These are phyloP conservation scores for Gastrophysa polygoni DNA, from an alignment of 2,888 invertebrate genomes.

Conservation along the genomic window DNA sequence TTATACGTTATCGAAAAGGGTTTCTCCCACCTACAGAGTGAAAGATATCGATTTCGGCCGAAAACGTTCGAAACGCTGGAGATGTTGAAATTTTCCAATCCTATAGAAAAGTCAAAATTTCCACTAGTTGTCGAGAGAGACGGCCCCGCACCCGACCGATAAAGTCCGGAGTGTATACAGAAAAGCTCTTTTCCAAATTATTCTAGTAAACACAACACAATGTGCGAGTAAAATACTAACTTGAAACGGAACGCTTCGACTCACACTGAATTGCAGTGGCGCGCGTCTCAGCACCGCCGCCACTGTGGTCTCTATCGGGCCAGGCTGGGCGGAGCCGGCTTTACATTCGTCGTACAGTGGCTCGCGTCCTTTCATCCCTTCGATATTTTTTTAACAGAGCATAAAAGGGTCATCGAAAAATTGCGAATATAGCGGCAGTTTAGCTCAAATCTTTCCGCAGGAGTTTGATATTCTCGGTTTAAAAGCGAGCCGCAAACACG, in stretches of 20 bases:
- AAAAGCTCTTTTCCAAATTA: slow-evolving; percentile 85
- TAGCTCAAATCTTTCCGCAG: too few species aligned
- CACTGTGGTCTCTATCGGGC: slow-evolving; percentile 46
- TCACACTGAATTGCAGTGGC: slow-evolving; percentile 55
- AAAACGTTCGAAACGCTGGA: background rate
- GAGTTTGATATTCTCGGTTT: too few species aligned
- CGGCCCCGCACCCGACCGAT: slow-evolving; percentile 25
- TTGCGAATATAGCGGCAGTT: too few species aligned
- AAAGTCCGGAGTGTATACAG: slow-evolving; percentile 81
- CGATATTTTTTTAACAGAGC: too few species aligned
- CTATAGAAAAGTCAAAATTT: slow-evolving; percentile 8
- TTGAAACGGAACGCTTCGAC: slow-evolving; percentile 51
- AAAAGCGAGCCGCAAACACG: too few species aligned
- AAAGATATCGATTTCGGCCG: background rate
- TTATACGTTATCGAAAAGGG: too few species aligned
- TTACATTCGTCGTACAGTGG: background rate
- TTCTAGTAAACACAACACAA: slow-evolving; percentile 88
- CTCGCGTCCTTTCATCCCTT: background rate
- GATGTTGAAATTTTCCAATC: background rate
- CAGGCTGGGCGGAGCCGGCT: slow-evolving; percentile 23
- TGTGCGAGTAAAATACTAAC: slow-evolving; percentile 58
- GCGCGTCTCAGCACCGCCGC: slow-evolving; percentile 33
- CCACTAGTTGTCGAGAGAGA: too few species aligned
- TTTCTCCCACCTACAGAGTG: too few species aligned
- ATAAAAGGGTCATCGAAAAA: too few species aligned